These are phyloP conservation scores for Chorisops tibialis DNA, from an alignment of 2,888 invertebrate species.

Conservation along the genomic window DNA sequence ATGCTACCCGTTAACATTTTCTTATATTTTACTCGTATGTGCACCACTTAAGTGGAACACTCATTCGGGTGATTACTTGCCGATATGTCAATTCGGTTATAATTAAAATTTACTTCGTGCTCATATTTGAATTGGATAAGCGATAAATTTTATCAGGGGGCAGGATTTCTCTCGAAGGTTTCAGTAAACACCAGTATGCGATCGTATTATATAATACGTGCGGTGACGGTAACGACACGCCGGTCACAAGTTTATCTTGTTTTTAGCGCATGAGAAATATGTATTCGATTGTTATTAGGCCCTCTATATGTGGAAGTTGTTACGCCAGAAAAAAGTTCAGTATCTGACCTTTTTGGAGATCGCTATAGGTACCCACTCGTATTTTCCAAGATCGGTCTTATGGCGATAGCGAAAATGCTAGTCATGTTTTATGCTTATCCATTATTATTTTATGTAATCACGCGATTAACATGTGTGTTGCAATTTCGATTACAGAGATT, in stretches of 20 bases:
- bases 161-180: too few species aligned
- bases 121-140: conserved; percentile 15
- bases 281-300: conserved; percentile 19
- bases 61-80: conserved; percentile 26
- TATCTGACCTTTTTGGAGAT: background rate
- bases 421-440: too few species aligned
- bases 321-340: background rate
- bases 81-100: conserved; percentile 31
- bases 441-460: too few species aligned
- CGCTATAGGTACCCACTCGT: too few species aligned
- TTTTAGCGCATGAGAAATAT: conserved; percentile 8
- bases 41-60: conserved; percentile 22
- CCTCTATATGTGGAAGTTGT: conserved; percentile 6
- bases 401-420: too few species aligned
- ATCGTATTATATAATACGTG: too few species aligned
- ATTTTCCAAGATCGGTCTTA: too few species aligned
- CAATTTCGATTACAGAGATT: too few species aligned
- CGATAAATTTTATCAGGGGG: conserved; percentile 20
- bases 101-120: conserved; percentile 28
- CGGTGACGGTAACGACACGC: background rate
- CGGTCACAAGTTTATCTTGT: conserved; percentile 23
- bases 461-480: too few species aligned
- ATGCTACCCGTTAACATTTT: conserved; percentile 19
- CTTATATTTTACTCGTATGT: too few species aligned
- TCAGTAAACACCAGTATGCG: too few species aligned